Evolutionary conservation across 2,797 vertebrate genomes (phyloP).

Genomic region (Miichthys miiuy): DNA sequence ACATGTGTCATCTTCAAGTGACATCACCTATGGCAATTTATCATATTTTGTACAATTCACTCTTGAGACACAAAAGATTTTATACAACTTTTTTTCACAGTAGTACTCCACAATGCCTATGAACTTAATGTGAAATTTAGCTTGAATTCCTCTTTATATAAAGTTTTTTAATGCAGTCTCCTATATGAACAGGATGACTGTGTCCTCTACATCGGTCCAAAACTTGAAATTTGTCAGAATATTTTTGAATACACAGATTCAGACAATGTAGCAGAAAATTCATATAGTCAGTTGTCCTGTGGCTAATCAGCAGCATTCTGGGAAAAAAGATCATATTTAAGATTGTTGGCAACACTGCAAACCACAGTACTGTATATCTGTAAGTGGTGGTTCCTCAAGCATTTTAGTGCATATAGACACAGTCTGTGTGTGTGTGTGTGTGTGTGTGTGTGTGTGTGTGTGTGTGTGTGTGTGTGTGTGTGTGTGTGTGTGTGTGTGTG

Average conservation of each 20-base stretch:
- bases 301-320: constrained; percentile 59
- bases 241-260: constrained; percentile 29
- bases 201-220: not conserved
- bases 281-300: constrained; percentile 2
- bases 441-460: constrained; percentile 5
- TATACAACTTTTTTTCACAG: not conserved
- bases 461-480: not conserved
- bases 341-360: constrained; percentile 54
- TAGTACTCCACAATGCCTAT: not conserved
- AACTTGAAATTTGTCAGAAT: not conserved
- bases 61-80: not conserved
- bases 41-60: not conserved
- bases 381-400: constrained; percentile 39
- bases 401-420: constrained; percentile 28
- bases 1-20: not conserved
- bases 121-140: not conserved
- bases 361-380: constrained; percentile 59
- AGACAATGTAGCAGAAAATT: constrained; percentile 42
- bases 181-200: no score
- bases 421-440: not conserved
- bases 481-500: constrained; percentile 7
- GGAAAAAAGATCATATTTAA: constrained; percentile 43
- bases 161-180: no score
- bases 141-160: not conserved
- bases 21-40: not conserved